Conservation (phyloP, 2,888 invertebrate species). For the Drosophila anomalipes region DNA sequence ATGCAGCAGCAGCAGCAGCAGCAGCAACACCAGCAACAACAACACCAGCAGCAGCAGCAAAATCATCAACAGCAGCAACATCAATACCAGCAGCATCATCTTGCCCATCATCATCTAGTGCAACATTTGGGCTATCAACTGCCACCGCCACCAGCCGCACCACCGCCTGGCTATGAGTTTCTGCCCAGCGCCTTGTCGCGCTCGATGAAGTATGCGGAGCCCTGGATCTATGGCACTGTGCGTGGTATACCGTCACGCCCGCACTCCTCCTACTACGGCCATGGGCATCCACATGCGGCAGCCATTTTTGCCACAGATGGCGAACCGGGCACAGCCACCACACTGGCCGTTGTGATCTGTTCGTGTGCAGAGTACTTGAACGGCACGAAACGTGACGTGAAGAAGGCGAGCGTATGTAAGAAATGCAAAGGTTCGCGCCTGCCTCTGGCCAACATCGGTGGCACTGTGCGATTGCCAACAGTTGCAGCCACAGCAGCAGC, state of each 20-base stretch:
- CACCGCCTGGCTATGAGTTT: slow-evolving; percentile 76
- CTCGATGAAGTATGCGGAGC: slow-evolving; percentile 94
- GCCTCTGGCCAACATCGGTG: slow-evolving; percentile 90
- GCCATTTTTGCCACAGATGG: slow-evolving; percentile 70
- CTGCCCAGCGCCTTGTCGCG: slow-evolving; percentile 89
- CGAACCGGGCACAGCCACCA: slow-evolving; percentile 84
- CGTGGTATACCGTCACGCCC: slow-evolving; percentile 86
- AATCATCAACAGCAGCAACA: slow-evolving; percentile 49
- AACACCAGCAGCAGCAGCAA: slow-evolving; percentile 57
- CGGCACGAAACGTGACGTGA: slow-evolving; percentile 91
- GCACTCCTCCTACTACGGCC: slow-evolving; percentile 77
- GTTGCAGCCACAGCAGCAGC: slow-evolving; percentile 47
- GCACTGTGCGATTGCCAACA: slow-evolving; percentile 86
- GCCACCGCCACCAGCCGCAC: slow-evolving; percentile 49
- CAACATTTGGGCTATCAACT: slow-evolving; percentile 64
- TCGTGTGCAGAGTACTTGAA: slow-evolving; percentile 92
- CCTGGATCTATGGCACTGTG: slow-evolving; percentile 94
- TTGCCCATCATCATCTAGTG: slow-evolving; percentile 44
- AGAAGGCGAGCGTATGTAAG: slow-evolving; percentile 92
- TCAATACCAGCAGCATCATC: slow-evolving; percentile 62
- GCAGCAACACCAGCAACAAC: slow-evolving; percentile 79
- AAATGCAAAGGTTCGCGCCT: slow-evolving; percentile 93
- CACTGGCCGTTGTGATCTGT: slow-evolving; percentile 90
- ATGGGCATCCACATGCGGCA: slow-evolving; percentile 73
- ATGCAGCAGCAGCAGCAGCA: slow-evolving; percentile 84